These are phyloP conservation scores for Episyrphus balteatus DNA, from an alignment of 1,140 invertebrate species.

Conservation along the genomic window DNA sequence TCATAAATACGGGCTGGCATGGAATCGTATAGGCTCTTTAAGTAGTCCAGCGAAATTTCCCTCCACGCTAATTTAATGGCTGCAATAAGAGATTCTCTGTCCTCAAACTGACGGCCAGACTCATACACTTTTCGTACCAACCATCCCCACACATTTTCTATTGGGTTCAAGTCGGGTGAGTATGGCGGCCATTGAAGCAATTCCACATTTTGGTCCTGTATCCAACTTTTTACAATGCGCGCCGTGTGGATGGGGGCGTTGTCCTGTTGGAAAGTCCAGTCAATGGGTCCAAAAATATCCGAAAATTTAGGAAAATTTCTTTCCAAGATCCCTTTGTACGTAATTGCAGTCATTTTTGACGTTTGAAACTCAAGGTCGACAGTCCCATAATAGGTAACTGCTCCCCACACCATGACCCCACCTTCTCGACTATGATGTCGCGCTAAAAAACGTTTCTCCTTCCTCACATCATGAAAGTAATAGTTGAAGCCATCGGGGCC, in stretches of 20 bases:
- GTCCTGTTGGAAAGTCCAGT: constrained; percentile 6
- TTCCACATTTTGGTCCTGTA: background rate
- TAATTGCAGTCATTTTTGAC: constrained; percentile 7
- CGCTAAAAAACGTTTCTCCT: constrained; percentile 7
- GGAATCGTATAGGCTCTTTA: background rate
- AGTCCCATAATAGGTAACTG: constrained; percentile 9
- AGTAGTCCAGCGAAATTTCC: background rate
- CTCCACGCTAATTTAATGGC: background rate
- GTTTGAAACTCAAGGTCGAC: constrained; percentile 8
- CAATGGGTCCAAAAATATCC: constrained; percentile 4
- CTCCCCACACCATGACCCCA: constrained; percentile 7
- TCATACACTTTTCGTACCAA: background rate
- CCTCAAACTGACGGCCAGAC: background rate
- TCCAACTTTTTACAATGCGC: background rate
- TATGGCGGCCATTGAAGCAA: background rate
- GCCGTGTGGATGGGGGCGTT: constrained; percentile 1
- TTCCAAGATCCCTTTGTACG: constrained; percentile 7
- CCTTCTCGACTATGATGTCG: constrained; percentile 5
- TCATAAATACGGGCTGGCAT: background rate
- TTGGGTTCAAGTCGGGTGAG: background rate
- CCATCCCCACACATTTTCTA: background rate
- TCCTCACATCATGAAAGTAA: constrained; percentile 6
- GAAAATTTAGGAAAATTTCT: constrained; percentile 5
- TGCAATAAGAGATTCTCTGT: background rate
- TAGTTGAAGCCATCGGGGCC: constrained; percentile 4